Base-by-base conservation (phyloP, 1,140 invertebrate species). In the Formica exsecta region DNA sequence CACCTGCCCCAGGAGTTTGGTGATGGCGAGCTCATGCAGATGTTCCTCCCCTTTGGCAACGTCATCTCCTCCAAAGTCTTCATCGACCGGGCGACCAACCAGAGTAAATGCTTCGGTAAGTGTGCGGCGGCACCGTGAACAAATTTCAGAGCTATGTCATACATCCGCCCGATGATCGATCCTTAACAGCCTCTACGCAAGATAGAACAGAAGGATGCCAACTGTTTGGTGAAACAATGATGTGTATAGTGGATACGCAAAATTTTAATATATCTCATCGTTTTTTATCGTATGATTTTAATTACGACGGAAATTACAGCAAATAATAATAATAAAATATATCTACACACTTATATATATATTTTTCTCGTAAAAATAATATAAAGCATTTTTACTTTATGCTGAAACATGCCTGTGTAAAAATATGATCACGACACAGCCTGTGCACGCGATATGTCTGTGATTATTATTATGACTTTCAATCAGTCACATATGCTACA, bases 1-100 rank as follows among this genome's bases (percentile, higher is more conserved):
- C 99, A 99, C 96, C 97, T 99, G 95, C 99, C 99, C 77, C 99
- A 99, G 96, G 99, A 99, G 96, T 99, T 99, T 95, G 99, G 99
- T 32, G 99, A 99, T 95, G 97, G 97, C 73, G 99, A 99, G 95
- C 97, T 99, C 92, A 99, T 99, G 97, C 99, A 99, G 96, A 99
- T 99, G 99, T 99, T 99, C 96, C 96, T 99, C 92, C 99, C 99
- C 65, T 99, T 99, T 95, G 99, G 99, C 90, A 99, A 99, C 95
- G 99, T 99, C 93, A 99, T 99, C 96, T 99, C 98, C 95, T 99
- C 99, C 93, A 99, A 99, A 97, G 99, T 99, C 86, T 99, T 99
- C 96, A 99, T 99, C 93, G 99, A 99, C 95, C 97, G 99, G 91
- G 99, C 99, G 93, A 99, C 99, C 90, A 99, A 99, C 96, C 99